Evolutionary conservation across 2,888 invertebrate genomes (phyloP).

Genomic region (Argyresthia goedartella): DNA sequence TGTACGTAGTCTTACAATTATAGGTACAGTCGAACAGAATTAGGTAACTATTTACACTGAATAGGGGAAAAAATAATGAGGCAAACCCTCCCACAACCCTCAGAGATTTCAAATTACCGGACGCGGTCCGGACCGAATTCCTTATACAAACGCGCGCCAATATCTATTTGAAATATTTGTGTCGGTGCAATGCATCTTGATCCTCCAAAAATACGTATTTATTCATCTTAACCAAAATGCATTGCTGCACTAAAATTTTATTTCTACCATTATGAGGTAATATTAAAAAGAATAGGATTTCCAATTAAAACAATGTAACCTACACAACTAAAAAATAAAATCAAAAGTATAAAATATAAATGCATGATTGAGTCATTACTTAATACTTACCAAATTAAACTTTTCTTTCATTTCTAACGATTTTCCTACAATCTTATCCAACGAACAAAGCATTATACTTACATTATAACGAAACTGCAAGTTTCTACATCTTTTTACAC

Average conservation of each 20-base stretch:
- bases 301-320: constrained; percentile 7
- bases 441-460: constrained; percentile 54
- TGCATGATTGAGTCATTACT: constrained; percentile 13
- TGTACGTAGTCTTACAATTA: constrained; percentile 50
- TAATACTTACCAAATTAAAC: constrained; percentile 7
- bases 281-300: constrained; percentile 6
- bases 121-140: too few relatives aligned
- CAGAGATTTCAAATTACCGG: constrained; percentile 61
- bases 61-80: constrained; percentile 70
- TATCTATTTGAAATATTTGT: neutral
- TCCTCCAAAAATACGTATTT: constrained; percentile 16
- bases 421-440: constrained; percentile 46
- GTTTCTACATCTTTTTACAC: constrained; percentile 42
- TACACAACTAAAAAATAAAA: constrained; percentile 1
- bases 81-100: constrained; percentile 68
- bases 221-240: neutral
- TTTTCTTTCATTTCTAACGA: constrained; percentile 38
- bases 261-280: neutral
- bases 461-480: constrained; percentile 30
- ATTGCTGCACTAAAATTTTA: constrained; percentile 4
- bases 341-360: constrained; percentile 13
- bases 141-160: constrained; percentile 1
- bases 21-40: constrained; percentile 55
- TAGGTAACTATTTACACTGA: constrained; percentile 69
- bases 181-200: constrained; percentile 26